Evolutionary conservation across 2,888 invertebrate genomes (phyloP).

Genomic region (Periphyllus acericola): DNA sequence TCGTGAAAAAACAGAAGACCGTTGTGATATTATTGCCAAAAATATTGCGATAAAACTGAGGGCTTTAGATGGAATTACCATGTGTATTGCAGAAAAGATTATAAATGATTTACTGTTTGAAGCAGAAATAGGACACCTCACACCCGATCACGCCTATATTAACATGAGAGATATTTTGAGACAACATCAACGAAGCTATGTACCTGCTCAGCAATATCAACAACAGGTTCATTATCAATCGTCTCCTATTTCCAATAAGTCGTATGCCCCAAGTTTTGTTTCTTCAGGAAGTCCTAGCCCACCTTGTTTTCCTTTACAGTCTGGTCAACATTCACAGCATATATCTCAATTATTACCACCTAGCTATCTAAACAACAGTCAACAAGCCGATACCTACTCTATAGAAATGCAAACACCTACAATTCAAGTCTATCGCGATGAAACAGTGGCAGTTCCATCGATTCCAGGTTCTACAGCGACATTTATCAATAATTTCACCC

Average conservation of each 20-base stretch:
- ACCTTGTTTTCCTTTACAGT: conserved; percentile 17
- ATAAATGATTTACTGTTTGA: conserved; percentile 30
- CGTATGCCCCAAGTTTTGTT: conserved; percentile 31
- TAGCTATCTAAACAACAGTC: too few species aligned
- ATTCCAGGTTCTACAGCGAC: too few species aligned
- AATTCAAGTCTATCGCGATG: too few species aligned
- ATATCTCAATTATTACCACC: conserved; percentile 21
- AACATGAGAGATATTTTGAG: conserved; percentile 41
- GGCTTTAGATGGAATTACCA: conserved; percentile 17
- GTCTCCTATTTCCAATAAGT: not conserved
- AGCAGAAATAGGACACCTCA: conserved; percentile 45
- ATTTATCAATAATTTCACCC: too few species aligned
- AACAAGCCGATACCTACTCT: too few species aligned
- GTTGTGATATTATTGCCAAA: conserved; percentile 40
- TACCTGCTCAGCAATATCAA: conserved; percentile 22
- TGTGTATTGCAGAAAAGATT: conserved; percentile 21
- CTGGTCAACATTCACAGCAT: conserved; percentile 28
- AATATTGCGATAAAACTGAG: conserved; percentile 35
- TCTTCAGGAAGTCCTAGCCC: conserved; percentile 38
- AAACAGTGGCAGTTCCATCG: too few species aligned
- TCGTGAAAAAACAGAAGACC: conserved; percentile 36
- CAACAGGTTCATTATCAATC: conserved; percentile 32
- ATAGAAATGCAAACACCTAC: too few species aligned
- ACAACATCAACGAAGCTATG: conserved; percentile 35
- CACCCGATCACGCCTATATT: conserved; percentile 35